Conservation (phyloP, 2,113 vertebrate species). For the Mastomys coucha region DNA sequence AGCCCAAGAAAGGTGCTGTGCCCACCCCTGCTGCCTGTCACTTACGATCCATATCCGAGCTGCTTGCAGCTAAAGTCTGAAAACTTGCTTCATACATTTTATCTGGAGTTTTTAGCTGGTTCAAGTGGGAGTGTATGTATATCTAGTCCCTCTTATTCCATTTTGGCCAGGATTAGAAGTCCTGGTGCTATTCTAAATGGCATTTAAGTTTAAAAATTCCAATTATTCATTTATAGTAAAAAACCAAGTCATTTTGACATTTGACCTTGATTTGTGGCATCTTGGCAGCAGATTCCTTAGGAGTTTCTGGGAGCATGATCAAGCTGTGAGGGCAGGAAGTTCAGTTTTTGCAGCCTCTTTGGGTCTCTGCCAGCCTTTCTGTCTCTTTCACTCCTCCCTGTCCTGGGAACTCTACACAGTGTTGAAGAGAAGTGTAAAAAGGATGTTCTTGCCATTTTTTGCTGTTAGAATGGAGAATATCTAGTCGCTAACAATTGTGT, state of each 20-base stretch:
- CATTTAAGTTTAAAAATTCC: background rate
- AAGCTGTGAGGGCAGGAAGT: background rate
- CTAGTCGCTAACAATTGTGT: background rate
- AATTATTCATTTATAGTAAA: background rate
- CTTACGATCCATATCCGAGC: background rate
- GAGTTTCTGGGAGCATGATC: background rate
- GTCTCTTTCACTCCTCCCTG: background rate
- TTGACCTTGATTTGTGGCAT: background rate
- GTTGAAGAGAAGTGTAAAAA: background rate
- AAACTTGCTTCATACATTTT: slow-evolving; percentile 1
- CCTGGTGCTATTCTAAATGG: slow-evolving; percentile 1
- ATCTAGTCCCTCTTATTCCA: background rate
- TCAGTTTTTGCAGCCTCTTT: background rate
- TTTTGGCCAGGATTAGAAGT: slow-evolving; percentile 15
- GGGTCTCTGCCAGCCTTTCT: background rate
- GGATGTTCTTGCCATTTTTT: background rate
- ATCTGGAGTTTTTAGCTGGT: background rate
- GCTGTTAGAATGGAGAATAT: background rate
- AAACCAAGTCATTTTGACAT: background rate
- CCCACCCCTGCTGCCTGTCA: background rate
- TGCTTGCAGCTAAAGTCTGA: background rate
- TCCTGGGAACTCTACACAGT: background rate
- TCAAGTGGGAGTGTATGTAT: background rate
- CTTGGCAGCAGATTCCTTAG: background rate
- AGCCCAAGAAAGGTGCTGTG: background rate